Conservation (phyloP, 2,888 invertebrate species). For the Sinodicranocentrus sp. region DNA sequence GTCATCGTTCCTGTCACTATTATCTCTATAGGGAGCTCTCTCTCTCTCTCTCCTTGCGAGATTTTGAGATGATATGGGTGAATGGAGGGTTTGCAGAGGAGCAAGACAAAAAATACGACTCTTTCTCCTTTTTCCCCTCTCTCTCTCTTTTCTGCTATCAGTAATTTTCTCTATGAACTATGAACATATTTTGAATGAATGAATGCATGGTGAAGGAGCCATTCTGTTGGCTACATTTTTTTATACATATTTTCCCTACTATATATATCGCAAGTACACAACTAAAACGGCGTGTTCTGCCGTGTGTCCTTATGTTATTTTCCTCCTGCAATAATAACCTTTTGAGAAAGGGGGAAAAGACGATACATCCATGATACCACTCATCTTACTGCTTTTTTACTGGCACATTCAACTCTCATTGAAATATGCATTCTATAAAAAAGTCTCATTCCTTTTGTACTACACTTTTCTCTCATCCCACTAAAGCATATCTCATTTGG, state of each 20-base stretch:
- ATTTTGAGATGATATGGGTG: constrained; percentile 18
- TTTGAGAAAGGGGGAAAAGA: constrained; percentile 9
- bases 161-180: constrained; percentile 13
- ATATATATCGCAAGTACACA: neutral
- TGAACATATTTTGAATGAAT: constrained; percentile 12
- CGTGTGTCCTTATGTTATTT: neutral
- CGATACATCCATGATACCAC: constrained; percentile 19
- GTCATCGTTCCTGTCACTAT: constrained; percentile 35
- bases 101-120: constrained; percentile 10
- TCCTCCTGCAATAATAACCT: constrained; percentile 32
- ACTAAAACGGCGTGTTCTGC: constrained; percentile 13
- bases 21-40: constrained; percentile 17
- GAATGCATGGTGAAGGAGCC: constrained; percentile 1
- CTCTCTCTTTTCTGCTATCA: constrained; percentile 10
- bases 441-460: no score
- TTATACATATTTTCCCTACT: no score
- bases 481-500: no score
- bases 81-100: neutral
- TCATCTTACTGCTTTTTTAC: neutral
- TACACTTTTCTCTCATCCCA: no score
- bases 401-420: constrained; percentile 19
- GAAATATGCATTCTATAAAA: constrained; percentile 21
- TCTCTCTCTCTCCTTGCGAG: constrained; percentile 1
- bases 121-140: no score
- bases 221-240: neutral